These are phyloP conservation scores for Bugulina stolonifera DNA, from an alignment of 2,888 invertebrate genomes.

Conservation along the genomic window DNA sequence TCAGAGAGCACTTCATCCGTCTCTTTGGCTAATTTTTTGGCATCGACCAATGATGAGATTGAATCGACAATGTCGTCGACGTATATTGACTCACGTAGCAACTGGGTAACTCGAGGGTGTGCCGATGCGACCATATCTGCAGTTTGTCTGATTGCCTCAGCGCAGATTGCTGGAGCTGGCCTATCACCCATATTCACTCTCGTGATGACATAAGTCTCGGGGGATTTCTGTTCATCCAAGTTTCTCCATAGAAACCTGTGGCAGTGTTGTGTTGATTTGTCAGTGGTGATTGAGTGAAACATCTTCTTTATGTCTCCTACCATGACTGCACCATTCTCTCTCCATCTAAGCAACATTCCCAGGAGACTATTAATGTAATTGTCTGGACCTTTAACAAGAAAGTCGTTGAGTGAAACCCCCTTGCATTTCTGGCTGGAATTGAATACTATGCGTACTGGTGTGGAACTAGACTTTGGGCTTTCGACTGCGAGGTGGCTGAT, in stretches of 20 bases:
- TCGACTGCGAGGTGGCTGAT: slow-evolving; percentile 4
- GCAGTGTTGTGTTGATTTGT: background rate
- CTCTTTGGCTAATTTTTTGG: background rate
- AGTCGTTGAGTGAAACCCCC: background rate
- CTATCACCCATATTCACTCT: no score
- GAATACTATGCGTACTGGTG: slow-evolving; percentile 2
- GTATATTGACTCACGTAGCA: background rate
- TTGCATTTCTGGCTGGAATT: background rate
- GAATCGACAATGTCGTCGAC: slow-evolving; percentile 5
- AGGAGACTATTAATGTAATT: background rate
- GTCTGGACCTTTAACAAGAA: background rate
- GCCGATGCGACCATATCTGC: background rate
- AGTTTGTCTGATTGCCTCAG: background rate
- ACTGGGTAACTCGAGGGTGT: background rate
- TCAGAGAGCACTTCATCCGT: background rate
- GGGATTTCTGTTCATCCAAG: background rate
- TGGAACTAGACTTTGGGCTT: slow-evolving; percentile 1
- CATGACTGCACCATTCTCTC: background rate
- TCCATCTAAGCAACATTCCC: background rate
- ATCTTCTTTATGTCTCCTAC: slow-evolving; percentile 1
- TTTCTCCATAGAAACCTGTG: background rate
- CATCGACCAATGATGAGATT: background rate
- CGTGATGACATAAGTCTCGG: background rate
- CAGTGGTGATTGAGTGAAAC: background rate
- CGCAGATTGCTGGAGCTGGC: background rate